Evolutionary conservation across 2,113 vertebrate genomes (phyloP).

Genomic region (Ranitomeya imitator): DNA sequence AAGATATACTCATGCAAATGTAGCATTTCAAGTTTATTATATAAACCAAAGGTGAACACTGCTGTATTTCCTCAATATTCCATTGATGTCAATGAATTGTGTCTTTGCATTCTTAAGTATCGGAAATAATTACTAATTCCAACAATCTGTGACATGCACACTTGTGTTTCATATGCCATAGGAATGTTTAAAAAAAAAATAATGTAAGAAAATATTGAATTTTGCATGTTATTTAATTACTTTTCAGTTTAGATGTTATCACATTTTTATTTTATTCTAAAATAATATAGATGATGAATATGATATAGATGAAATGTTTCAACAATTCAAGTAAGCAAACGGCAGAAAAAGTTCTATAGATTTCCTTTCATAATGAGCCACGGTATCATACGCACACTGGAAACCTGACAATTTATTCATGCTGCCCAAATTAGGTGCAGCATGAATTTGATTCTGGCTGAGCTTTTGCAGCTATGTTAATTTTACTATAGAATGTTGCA

Average conservation of each 20-base stretch:
- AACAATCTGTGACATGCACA: not conserved
- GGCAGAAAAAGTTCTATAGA: too few relatives aligned
- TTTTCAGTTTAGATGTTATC: not conserved
- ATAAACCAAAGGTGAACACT: conserved; percentile 50
- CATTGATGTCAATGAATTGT: conserved; percentile 36
- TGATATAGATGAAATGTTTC: not conserved
- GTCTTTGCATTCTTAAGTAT: not conserved
- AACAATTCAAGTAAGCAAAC: too few relatives aligned
- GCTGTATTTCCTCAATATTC: conserved; percentile 6
- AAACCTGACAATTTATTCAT: too few relatives aligned
- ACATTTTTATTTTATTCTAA: not conserved
- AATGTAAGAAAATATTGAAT: not conserved
- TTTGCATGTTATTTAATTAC: not conserved
- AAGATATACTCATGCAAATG: conserved; percentile 4
- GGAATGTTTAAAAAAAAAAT: not conserved
- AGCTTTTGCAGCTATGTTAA: too few relatives aligned
- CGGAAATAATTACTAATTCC: not conserved
- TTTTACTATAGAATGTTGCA: too few relatives aligned
- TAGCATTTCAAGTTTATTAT: not conserved
- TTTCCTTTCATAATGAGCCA: too few relatives aligned
- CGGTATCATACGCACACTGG: too few relatives aligned
- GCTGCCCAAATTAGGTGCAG: too few relatives aligned
- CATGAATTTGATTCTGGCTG: too few relatives aligned
- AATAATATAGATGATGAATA: not conserved
- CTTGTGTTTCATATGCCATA: not conserved